phyloP scores from a whole-genome alignment of 1,140 invertebrate species.

The Cyphomyrmex costatus region DNA sequence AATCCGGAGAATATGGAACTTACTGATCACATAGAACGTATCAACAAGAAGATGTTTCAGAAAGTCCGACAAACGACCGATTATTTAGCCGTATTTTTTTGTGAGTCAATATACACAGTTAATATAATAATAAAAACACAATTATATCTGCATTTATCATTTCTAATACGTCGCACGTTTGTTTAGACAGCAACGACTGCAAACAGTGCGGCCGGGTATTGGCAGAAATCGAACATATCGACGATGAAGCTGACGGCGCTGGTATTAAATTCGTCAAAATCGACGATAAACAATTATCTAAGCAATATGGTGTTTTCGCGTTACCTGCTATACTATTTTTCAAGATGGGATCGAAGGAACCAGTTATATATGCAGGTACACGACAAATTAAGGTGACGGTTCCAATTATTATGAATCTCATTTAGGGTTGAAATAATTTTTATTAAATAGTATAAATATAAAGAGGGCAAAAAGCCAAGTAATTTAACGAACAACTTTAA shows the following conservation, averaged over 20 bases:
- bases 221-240: constrained; percentile 96
- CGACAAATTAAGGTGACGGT: neutral
- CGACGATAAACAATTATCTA: constrained; percentile 94
- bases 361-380: constrained; percentile 96
- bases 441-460: no score
- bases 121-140: neutral
- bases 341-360: constrained; percentile 95
- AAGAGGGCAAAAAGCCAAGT: no score
- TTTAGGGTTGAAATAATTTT: no score
- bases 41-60: constrained; percentile 97
- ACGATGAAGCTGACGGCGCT: constrained; percentile 96
- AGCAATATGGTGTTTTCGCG: constrained; percentile 95
- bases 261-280: constrained; percentile 98
- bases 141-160: neutral
- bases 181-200: constrained; percentile 96
- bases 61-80: constrained; percentile 96
- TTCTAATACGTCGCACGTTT: constrained; percentile 72
- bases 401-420: no score
- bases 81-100: constrained; percentile 98
- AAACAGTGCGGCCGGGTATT: constrained; percentile 96
- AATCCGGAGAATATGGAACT: constrained; percentile 98
- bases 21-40: constrained; percentile 96
- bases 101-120: constrained; percentile 89
- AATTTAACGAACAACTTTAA: no score
- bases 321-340: constrained; percentile 96